Base-by-base conservation (phyloP, 2,888 invertebrate species). In the Phasia obesa region DNA sequence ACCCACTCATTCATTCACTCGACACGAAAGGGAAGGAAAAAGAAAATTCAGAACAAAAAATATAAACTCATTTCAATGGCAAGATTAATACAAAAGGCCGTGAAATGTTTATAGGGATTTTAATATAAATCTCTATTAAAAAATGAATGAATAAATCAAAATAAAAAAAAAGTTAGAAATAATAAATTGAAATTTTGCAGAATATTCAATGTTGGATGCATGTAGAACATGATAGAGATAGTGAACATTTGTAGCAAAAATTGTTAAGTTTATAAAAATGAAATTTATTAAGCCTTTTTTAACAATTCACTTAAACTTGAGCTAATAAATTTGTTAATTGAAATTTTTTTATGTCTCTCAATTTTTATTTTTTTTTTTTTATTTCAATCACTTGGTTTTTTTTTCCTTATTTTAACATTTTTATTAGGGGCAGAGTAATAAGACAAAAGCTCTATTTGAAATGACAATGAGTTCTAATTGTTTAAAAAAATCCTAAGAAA, bases 31-130 rank as follows among this genome's bases (percentile, higher is more conserved):
- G 5, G 13, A 59, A 51, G 13, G 5, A 9, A 70, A 53, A 70
- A n/a, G 17, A 69, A 76, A 57, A 44, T 27, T n/a, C 23, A 17
- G 5, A 42, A 42, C 11, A 49, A 65, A 57, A 65, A 53, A 23
- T 47, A 49, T 25, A 38, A 75, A 65, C 65, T 57, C 55, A 17
- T 74, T 74, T 73, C 79, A 79, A 79, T 79, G 79, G 53, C 79
- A 79, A 59, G 51, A 57, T 64, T 64, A 55, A 73, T 71, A 80
- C 47, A 53, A 75, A 80, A 75, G 75, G 75, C 67, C 75, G 69
- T 81, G 75, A 76, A 76, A 75, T 75, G 71, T 83, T 64, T 64
- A 83, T 65, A 65, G 70, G 60, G 49, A 71, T 75, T 75, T 60
- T 25, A 70, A 57, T 44, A 69, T n/a, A 60, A 69, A 69, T 64